These are phyloP conservation scores for Druon quercuslanigerum DNA, from an alignment of 1,140 invertebrate species.

Conservation along the genomic window DNA sequence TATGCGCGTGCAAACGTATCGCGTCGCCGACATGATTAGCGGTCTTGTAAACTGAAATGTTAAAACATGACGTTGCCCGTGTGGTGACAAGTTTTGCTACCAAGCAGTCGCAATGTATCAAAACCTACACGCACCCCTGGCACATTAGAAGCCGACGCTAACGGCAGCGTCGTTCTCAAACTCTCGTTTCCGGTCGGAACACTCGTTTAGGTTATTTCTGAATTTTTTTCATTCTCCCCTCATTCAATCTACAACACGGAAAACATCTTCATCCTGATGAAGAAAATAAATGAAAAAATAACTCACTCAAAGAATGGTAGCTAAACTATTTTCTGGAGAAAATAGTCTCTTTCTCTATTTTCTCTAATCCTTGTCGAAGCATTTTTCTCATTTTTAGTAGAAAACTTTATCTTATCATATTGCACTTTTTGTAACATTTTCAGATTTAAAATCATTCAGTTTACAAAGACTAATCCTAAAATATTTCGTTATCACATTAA, in stretches of 20 bases:
- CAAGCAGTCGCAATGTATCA: constrained; percentile 69
- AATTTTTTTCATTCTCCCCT: not conserved
- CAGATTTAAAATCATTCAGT: too few species aligned
- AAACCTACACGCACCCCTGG: constrained; percentile 64
- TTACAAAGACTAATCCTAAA: too few species aligned
- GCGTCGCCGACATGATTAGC: constrained; percentile 68
- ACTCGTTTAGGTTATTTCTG: not conserved
- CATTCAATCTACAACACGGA: not conserved
- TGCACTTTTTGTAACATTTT: too few species aligned
- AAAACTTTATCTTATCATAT: too few species aligned
- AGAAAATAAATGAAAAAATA: too few species aligned
- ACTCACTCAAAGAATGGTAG: too few species aligned
- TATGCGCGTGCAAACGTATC: constrained; percentile 47
- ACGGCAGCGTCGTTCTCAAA: constrained; percentile 28
- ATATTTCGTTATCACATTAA: too few species aligned
- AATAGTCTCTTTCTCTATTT: too few species aligned
- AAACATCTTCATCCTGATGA: not conserved
- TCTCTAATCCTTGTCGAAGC: too few species aligned
- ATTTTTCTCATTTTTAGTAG: too few species aligned
- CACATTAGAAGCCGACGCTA: constrained; percentile 52
- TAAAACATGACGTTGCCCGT: constrained; percentile 65
- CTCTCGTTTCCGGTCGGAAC: constrained; percentile 32
- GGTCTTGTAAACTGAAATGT: constrained; percentile 73
- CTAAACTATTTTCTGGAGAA: too few species aligned
- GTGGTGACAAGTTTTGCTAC: constrained; percentile 63